These are phyloP conservation scores for Cathartes aura DNA, from an alignment of 2,113 vertebrate species.

Conservation along the genomic window DNA sequence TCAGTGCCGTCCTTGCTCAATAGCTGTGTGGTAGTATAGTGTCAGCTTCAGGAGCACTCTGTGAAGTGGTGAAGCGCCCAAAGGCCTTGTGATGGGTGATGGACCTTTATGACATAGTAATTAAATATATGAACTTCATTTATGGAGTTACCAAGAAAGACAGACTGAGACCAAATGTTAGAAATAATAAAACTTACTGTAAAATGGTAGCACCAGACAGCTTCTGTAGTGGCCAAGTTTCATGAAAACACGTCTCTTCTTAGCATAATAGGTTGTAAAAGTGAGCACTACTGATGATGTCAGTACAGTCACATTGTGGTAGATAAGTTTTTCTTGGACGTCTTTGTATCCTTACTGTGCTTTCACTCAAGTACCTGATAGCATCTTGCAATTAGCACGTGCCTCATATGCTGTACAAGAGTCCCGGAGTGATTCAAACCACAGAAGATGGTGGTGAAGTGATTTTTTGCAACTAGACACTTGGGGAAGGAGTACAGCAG, in stretches of 20 bases:
- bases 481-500: not conserved
- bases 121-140: not conserved
- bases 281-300: not conserved
- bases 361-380: not conserved
- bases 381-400: not conserved
- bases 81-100: no score
- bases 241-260: not conserved
- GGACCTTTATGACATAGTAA: not conserved
- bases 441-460: not conserved
- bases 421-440: not conserved
- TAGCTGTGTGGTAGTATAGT: fast-evolving
- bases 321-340: not conserved
- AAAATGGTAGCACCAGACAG: not conserved
- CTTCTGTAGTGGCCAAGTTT: not conserved
- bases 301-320: not conserved
- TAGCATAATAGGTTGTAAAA: not conserved
- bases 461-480: not conserved
- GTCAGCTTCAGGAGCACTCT: fast-evolving
- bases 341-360: not conserved
- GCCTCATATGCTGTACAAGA: not conserved
- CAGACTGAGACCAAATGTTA: not conserved
- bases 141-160: not conserved
- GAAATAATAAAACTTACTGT: not conserved
- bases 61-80: no score
- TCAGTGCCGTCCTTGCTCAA: not conserved